phyloP scores from a whole-genome alignment of 2,888 invertebrate genomes.

The Drosophila falleni region DNA sequence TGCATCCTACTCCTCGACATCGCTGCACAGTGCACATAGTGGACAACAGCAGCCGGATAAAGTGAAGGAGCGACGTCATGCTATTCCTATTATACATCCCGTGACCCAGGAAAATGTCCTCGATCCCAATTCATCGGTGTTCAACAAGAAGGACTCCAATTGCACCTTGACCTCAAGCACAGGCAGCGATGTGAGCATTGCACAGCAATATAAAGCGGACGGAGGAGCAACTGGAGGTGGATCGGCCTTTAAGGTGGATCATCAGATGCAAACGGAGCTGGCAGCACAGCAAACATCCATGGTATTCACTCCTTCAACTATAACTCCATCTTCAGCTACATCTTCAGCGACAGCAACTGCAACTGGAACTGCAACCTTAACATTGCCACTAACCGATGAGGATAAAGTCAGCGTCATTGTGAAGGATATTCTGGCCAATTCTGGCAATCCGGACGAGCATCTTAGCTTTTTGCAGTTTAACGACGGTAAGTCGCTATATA shows the following conservation, averaged over 20 bases:
- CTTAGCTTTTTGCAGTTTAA: constrained; percentile 69
- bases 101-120: constrained; percentile 80
- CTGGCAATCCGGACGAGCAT: constrained; percentile 64
- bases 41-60: constrained; percentile 43
- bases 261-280: constrained; percentile 73
- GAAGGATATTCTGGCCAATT: constrained; percentile 66
- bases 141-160: constrained; percentile 62
- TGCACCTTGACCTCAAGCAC: constrained; percentile 58
- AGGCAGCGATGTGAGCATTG: constrained; percentile 52
- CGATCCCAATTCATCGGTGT: constrained; percentile 70
- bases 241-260: constrained; percentile 60
- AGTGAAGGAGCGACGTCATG: constrained; percentile 74
- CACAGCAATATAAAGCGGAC: constrained; percentile 42
- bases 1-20: constrained; percentile 40
- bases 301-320: neutral
- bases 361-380: neutral
- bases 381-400: constrained; percentile 51
- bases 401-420: constrained; percentile 73
- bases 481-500: constrained; percentile 60
- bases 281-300: constrained; percentile 10
- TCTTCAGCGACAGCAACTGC: too few relatives aligned
- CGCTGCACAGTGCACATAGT: constrained; percentile 15
- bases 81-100: constrained; percentile 84
- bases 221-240: neutral
- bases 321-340: neutral